Evolutionary conservation across 2,888 invertebrate genomes (phyloP), one percentile per base, ranked within the genome.

Genomic region (Apoda limacodes): DNA sequence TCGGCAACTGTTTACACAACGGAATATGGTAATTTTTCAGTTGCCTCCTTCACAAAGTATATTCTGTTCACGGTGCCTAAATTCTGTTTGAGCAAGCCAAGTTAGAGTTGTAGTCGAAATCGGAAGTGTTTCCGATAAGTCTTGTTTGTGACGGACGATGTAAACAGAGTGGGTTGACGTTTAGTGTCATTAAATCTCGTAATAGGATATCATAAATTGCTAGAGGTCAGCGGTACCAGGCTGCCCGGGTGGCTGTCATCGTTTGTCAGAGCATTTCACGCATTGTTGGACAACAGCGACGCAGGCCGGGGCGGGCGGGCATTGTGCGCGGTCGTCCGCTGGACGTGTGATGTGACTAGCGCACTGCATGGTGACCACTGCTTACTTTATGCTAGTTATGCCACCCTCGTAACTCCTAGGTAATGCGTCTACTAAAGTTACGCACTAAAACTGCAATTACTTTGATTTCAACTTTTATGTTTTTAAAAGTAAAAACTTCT

Each of bases 181-280:
- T 65, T 67, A 69, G 68, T 72, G 71, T 80, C 80, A 75, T 78
- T 78, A 76, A 78, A 78, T 76, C 75, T 75, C 64, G 71, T 76
- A 78, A 75, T 76, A 78, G 78, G 78, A 71, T 72, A 75, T 72
- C 76, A 75, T 80, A 80, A 78, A 80, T 80, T 63, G 76, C 67
- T 57, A 68, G 69, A 72, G 75, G 74, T 68, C 68, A 71, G 60
- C 61, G 58, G 64, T 54, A 57, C 60, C 55, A 58, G 63, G 61
- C 60, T 48, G 61, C 59, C 64, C 60, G 67, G 67, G 65, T 66
- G 66, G 66, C 70, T 78, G 82, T 78, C 82, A 76, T 81, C 82
- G 81, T 82, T 80, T 81, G 81, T 81, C 81, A 81, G 80, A 63
- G 70, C 74, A 70, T 80, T 81, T 80, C 78, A 78, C 78, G 80